Evolutionary conservation across 2,113 vertebrate species (phyloP), one percentile per base, ranked within the genome.

Genomic region (Ciconia maguari): DNA sequence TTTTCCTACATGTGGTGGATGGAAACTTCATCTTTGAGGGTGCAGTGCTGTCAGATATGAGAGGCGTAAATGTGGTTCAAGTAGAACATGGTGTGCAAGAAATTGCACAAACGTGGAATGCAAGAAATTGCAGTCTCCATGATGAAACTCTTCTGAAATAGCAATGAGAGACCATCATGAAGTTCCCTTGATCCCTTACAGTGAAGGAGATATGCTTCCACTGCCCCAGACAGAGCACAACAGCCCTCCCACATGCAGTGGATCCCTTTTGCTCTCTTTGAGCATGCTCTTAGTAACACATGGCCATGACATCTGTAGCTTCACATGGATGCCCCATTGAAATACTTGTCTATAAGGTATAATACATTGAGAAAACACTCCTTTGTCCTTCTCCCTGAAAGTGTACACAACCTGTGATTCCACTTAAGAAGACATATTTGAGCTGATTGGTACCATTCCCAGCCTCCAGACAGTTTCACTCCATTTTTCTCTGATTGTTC

Each of bases 61-160:
- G 15, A 87, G 15, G 38, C 6, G 79, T 64, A 62, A 64, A n/a
- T 29, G 18, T 34, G 34, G 13, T 34, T 58, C 0, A 0, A 10
- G 19, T 46, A 58, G 48, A 86, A 48, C 13, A n/a, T 3, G 7
- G 4, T 34, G 6, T 69, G 54, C 20, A 36, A 83, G n/a, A 68
- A 85, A 64, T 21, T 34, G 36, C 24, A 10, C 55, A 44, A 85
- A 44, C 14, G 25, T 3, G 7, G 4, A 32, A 5, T 64, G 52
- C 19, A 36, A 84, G n/a, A 70, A 81, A 66, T 20, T 41, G 29
- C 25, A 11, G 6, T 36, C 11, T 86, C 3, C 10, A 8, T 25
- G 36, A 54, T 36, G 9, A 65, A 92, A n/a, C 5, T 75, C 30
- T 27, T 61, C 38, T 61, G 7, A 36, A 83, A 54, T 13, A 80